A percentile compares a stretch with the other conserved stretches of the same genome.
Evolutionary conservation across 2,113 vertebrate species (phyloP).

Genomic region (Hemiprocne comata): DNA sequence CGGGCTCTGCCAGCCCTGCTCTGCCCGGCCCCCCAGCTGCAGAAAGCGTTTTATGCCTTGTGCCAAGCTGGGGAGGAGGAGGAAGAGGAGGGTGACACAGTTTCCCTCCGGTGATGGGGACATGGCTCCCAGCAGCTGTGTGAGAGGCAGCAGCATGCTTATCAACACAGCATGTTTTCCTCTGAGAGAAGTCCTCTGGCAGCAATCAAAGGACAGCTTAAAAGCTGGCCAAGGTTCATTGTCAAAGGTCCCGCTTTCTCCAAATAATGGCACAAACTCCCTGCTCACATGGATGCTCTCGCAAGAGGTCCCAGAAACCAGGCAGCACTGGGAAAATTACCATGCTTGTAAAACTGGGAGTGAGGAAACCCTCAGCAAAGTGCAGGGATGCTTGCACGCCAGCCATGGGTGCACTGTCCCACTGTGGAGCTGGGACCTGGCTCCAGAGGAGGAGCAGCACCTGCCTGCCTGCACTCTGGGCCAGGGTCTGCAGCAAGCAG

Average conservation of each 20-base stretch:
- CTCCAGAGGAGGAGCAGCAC: neutral
- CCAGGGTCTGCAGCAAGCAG: fast-evolving
- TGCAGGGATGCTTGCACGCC: neutral
- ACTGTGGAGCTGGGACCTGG: fast-evolving
- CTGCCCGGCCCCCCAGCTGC: neutral
- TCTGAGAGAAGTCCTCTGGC: neutral
- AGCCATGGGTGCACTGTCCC: neutral
- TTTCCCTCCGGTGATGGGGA: neutral
- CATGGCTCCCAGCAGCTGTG: constrained; percentile 8
- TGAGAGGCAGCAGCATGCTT: neutral
- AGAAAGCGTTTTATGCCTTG: neutral
- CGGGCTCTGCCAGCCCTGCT: neutral
- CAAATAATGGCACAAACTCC: constrained; percentile 24
- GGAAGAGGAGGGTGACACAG: neutral
- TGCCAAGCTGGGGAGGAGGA: constrained; percentile 33
- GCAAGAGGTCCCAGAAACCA: neutral
- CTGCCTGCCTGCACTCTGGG: neutral
- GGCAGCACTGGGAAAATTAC: neutral
- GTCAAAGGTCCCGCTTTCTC: constrained; percentile 25
- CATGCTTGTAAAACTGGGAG: neutral
- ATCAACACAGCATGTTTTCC: constrained; percentile 5
- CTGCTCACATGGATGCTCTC: neutral
- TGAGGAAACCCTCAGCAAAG: neutral
- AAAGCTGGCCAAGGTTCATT: constrained; percentile 31
- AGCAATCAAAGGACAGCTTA: neutral